These are phyloP conservation scores for Pampusana beccarii DNA, from an alignment of 2,113 vertebrate genomes.

Conservation along the genomic window DNA sequence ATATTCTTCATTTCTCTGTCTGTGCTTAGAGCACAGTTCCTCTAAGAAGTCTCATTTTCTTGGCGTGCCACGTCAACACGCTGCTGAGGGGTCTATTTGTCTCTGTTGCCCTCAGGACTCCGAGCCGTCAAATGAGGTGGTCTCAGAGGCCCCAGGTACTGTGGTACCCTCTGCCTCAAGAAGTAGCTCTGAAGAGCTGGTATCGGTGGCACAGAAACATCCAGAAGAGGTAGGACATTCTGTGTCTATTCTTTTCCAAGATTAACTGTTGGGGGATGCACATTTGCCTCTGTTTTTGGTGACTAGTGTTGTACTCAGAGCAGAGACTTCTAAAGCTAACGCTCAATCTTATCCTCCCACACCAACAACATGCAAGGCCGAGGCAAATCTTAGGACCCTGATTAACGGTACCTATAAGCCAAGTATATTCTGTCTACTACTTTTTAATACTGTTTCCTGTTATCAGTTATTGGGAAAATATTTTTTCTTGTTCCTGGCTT, in stretches of 20 bases:
- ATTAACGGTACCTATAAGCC: background rate
- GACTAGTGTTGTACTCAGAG: background rate
- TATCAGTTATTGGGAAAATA: background rate
- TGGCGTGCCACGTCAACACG: slow-evolving; percentile 22
- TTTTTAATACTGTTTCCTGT: background rate
- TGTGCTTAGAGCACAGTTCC: slow-evolving; percentile 1
- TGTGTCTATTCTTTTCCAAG: slow-evolving; percentile 54
- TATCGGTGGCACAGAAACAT: slow-evolving; percentile 68
- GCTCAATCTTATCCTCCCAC: background rate
- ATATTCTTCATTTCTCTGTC: background rate
- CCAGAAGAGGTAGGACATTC: slow-evolving; percentile 73
- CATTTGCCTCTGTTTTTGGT: slow-evolving; percentile 14
- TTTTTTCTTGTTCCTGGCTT: background rate
- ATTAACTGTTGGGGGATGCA: background rate
- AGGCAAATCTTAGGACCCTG: background rate
- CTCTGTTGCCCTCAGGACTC: slow-evolving; percentile 73
- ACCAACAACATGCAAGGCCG: background rate
- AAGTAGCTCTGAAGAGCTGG: slow-evolving; percentile 73
- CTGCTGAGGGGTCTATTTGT: slow-evolving; percentile 71
- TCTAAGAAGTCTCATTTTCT: slow-evolving; percentile 13
- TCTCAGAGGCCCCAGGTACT: slow-evolving; percentile 72
- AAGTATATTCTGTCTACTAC: background rate
- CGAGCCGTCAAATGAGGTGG: slow-evolving; percentile 71
- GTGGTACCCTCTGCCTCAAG: slow-evolving; percentile 69
- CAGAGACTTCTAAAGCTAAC: background rate